Evolutionary conservation across 1,140 invertebrate genomes (phyloP).

Genomic region (Pseudomyrmex dendroicus): DNA sequence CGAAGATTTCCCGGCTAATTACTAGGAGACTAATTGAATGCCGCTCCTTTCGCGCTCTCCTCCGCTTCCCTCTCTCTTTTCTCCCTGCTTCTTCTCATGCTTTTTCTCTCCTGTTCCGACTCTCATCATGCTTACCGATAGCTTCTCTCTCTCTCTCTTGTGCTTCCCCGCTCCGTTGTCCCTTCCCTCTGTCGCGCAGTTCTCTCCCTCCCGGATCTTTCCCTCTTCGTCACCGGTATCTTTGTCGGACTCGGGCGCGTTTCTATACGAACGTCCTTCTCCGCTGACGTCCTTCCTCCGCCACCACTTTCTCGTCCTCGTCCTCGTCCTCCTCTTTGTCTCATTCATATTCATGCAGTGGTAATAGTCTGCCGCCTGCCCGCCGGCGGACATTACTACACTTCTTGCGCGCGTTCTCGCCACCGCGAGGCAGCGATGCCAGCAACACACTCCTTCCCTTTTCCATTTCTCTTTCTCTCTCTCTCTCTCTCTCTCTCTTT

Average conservation of each 20-base stretch:
- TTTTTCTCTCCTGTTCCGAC: conserved; percentile 16
- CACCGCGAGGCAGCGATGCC: conserved; percentile 69
- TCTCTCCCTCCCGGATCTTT: conserved; percentile 18
- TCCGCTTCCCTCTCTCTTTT: conserved; percentile 15
- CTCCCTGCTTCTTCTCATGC: conserved; percentile 55
- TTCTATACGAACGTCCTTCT: conserved; percentile 53
- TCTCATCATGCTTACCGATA: conserved; percentile 12
- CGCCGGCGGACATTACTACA: conserved; percentile 81
- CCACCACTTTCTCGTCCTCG: conserved; percentile 47
- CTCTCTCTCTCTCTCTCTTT: neutral
- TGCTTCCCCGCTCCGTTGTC: neutral
- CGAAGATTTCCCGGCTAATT: conserved; percentile 86
- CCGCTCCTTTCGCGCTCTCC: conserved; percentile 74
- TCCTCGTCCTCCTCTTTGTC: conserved; percentile 70
- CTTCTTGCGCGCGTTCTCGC: conserved; percentile 81
- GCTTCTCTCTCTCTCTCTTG: conserved; percentile 8
- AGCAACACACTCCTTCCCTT: conserved; percentile 19
- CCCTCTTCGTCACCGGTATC: conserved; percentile 36
- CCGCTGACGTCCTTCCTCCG: conserved; percentile 28
- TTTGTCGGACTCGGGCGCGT: conserved; percentile 6
- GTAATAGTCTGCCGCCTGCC: conserved; percentile 82
- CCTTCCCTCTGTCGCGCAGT: conserved; percentile 29
- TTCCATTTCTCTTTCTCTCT: neutral
- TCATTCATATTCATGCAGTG: conserved; percentile 84
- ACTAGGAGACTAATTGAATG: conserved; percentile 85